Evolutionary conservation across 2,797 vertebrate species (phyloP).

Genomic region (Sebastes baramenuke): DNA sequence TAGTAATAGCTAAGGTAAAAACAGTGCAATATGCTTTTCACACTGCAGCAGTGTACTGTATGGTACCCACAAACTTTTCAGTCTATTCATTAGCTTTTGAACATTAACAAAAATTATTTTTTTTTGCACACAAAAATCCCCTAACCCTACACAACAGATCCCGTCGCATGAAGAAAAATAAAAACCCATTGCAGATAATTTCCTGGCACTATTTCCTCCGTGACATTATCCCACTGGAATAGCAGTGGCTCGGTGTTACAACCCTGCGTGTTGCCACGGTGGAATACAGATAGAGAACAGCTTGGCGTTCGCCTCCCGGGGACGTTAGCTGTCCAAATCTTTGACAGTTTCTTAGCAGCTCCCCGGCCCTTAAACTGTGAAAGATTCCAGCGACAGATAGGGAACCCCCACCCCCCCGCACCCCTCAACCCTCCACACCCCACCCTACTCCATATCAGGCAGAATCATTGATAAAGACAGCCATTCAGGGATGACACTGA

Average conservation of each 20-base stretch:
- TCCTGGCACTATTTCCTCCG: constrained; percentile 51
- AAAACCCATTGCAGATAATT: constrained; percentile 6
- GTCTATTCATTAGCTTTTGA: not conserved
- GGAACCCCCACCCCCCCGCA: not conserved
- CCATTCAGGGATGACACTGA: constrained; percentile 87
- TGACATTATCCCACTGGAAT: constrained; percentile 62
- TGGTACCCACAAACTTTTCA: not conserved
- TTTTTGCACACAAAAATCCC: not conserved
- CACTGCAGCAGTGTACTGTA: not conserved
- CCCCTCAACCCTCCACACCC: not conserved
- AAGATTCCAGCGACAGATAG: constrained; percentile 79
- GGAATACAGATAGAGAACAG: constrained; percentile 66
- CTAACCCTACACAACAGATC: not conserved
- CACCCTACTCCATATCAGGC: constrained; percentile 60
- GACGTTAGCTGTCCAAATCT: constrained; percentile 54
- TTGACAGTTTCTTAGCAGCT: constrained; percentile 56
- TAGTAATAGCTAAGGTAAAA: not conserved
- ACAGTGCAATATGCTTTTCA: not conserved
- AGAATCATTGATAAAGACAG: constrained; percentile 87
- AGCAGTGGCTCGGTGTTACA: constrained; percentile 57
- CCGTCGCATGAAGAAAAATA: not conserved
- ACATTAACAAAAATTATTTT: not conserved
- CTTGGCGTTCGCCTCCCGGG: constrained; percentile 29
- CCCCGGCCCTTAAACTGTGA: constrained; percentile 44
- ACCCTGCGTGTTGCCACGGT: constrained; percentile 51